Evolutionary conservation across 2,888 invertebrate genomes (phyloP).

Genomic region (Tenodera sinensis): DNA sequence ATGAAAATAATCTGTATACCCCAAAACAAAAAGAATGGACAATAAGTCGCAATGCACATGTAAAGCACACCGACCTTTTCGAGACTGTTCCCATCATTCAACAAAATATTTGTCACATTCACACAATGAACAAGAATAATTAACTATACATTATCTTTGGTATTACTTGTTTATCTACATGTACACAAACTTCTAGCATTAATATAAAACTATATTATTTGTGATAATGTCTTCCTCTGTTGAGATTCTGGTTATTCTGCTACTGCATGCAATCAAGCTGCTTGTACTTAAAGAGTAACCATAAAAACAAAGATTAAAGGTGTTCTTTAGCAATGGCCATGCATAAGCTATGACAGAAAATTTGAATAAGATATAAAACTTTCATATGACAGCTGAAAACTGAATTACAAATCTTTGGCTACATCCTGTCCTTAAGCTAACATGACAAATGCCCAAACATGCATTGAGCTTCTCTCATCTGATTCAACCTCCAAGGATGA

Average conservation of each 20-base stretch:
- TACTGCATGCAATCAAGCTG: neutral
- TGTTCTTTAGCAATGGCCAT: too few species aligned
- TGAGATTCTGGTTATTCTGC: neutral
- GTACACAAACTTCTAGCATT: neutral
- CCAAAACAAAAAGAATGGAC: neutral
- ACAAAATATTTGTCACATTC: neutral
- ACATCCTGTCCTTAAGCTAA: too few species aligned
- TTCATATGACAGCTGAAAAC: too few species aligned
- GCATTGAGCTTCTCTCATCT: too few species aligned
- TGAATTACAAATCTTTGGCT: too few species aligned
- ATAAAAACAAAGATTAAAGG: too few species aligned
- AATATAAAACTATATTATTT: neutral
- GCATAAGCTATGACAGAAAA: too few species aligned
- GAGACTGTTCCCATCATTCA: neutral
- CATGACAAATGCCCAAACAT: too few species aligned
- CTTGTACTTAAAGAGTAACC: neutral
- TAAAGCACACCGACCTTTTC: neutral
- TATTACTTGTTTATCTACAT: neutral
- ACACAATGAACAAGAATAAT: neutral
- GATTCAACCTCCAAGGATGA: too few species aligned
- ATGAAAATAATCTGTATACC: too few species aligned
- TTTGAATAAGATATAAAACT: too few species aligned
- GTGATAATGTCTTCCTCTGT: neutral
- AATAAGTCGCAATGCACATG: neutral
- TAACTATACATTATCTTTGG: neutral